Evolutionary conservation across 2,888 invertebrate species (phyloP), one percentile per base, ranked within the genome.

Genomic region (Biston stratarius): DNA sequence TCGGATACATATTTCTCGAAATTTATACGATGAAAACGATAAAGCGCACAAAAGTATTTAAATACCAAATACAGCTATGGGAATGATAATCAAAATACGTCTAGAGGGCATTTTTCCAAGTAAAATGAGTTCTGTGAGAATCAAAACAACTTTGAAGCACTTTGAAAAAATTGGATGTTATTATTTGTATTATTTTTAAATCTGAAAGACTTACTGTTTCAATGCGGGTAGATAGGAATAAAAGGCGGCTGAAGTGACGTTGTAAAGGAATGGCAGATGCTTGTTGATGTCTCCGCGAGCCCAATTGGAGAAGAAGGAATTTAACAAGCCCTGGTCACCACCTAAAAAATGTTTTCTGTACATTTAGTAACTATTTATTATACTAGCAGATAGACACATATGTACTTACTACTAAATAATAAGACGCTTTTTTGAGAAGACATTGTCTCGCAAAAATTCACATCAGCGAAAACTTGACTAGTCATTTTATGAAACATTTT

Each of bases 141-240:
- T 14, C 33, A 38, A 38, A 8, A 38, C 38, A 38, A 38, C 38
- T 38, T 38, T 38, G 38, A 38, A 2, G 6, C 38, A 9, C 38
- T 38, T 38, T 38, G 9, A 38, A 38, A 8, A 38, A 38, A 38
- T 38, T 38, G 8, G 12, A 5, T 38, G n/a, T 12, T 1, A 0
- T 45, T 45, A 8, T 33, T 47, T 14, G 12, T n/a, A 1, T 33
- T 5, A 2, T 24, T 24, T 36, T 61, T 95, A 96, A 1, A 44
- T 11, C 15, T 45, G 3, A 38, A n/a, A 15, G 48, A 73, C 74
- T 96, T 92, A 99, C 99, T 98, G 97, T 96, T 98, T 99, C 87
- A 98, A 97, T 62, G 99, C 99, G 68, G 99, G 99, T 83, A 98
- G 94, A 90, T 99, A 99, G n/a, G 99, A 98, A 89, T 99, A 99